Evolutionary conservation across 2,113 vertebrate genomes (phyloP).

Genomic region (Mionectes macconnelli): DNA sequence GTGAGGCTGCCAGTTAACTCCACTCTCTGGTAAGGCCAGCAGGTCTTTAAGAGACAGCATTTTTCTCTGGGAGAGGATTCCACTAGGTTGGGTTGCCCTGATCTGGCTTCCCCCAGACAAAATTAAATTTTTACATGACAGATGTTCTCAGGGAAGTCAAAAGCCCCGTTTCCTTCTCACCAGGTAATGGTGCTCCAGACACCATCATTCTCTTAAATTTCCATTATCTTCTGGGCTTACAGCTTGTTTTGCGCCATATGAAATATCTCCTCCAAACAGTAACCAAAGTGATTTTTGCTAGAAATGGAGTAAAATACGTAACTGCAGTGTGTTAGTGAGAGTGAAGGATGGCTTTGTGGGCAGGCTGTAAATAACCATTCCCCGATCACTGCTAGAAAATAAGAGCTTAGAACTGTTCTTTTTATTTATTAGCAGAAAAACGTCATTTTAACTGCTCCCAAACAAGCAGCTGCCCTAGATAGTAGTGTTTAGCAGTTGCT

Average conservation of each 20-base stretch:
- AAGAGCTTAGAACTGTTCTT: neutral
- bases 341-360: neutral
- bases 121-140: neutral
- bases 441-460: slow-evolving; percentile 35
- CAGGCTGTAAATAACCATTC: slow-evolving; percentile 21
- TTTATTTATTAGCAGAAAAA: slow-evolving; percentile 42
- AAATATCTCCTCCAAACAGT: neutral
- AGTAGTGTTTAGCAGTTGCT: neutral
- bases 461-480: neutral
- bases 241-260: neutral
- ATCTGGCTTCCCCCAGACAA: neutral
- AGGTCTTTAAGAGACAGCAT: fast-evolving
- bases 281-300: neutral
- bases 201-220: neutral
- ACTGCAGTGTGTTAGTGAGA: neutral
- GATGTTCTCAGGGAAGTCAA: neutral
- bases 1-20: slow-evolving; percentile 62
- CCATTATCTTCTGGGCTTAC: neutral
- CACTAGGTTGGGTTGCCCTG: neutral
- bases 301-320: neutral
- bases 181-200: neutral
- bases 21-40: neutral
- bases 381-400: neutral
- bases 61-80: neutral
- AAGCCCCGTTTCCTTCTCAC: neutral